Percentiles rank a stretch among this genome's conserved stretches.
Conservation (phyloP, 1,140 invertebrate species). For the Goniozus legneri region DNA sequence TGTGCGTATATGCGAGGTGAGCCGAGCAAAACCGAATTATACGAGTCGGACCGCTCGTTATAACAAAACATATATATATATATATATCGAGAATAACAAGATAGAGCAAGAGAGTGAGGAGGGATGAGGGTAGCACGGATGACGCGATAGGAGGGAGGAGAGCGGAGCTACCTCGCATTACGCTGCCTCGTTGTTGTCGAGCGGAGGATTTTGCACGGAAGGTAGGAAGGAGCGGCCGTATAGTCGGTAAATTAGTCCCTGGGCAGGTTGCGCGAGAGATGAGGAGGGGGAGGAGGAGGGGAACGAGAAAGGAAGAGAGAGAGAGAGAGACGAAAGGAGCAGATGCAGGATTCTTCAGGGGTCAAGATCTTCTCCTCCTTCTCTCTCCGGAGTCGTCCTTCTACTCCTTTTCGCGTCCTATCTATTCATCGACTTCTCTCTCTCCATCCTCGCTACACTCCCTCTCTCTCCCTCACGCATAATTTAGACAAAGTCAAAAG, state of each 20-base stretch:
- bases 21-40: too few species aligned
- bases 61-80: too few species aligned
- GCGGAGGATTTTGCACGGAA: constrained; percentile 15
- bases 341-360: constrained; percentile 39
- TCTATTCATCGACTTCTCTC: not conserved
- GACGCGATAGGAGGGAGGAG: too few species aligned
- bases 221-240: constrained; percentile 18
- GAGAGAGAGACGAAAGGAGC: constrained; percentile 16
- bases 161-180: too few species aligned
- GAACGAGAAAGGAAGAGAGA: not conserved
- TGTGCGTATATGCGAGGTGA: too few species aligned
- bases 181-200: too few species aligned
- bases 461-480: too few species aligned
- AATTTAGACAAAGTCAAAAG: too few species aligned
- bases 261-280: constrained; percentile 14
- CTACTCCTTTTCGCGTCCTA: not conserved
- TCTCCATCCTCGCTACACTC: not conserved
- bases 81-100: too few species aligned
- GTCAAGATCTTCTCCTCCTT: not conserved
- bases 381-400: not conserved
- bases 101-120: too few species aligned
- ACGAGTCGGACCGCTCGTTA: too few species aligned
- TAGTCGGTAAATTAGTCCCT: constrained; percentile 32
- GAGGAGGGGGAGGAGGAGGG: not conserved
- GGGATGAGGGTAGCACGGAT: too few species aligned